Evolutionary conservation across 2,888 invertebrate genomes (phyloP), one percentile per base, ranked within the genome.

Genomic region (Gymnosoma rotundatum): DNA sequence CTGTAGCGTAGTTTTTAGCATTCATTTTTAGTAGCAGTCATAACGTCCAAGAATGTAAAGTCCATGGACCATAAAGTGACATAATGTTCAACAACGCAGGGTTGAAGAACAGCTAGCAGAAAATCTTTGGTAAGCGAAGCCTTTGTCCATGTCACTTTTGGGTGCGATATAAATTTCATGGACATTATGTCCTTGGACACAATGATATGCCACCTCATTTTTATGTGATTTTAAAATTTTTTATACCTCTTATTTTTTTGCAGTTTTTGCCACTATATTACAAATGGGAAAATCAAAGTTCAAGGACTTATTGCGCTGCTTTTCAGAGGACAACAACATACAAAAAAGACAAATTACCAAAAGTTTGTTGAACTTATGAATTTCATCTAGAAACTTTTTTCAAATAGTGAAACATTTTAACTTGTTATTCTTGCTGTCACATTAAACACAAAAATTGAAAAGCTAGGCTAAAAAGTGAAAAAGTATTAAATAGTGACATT

Each of bases 321-420:
- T 32, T 38, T 63, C 18, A 50, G 56, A 81, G 73, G 52, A 76
- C 78, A 84, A 79, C 74, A 82, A 38, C n/a, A 86, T n/a, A 6
- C 8, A 48, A 42, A 67, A 21, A 76, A 38, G 58, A 80, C 58
- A 64, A 73, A n/a, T 72, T 38, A 64, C 20, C 69, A 61, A 69
- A 69, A 69, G 50, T 60, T 20, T 25, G 64, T 52, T 60, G 42
- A 79, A 58, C 72, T 79, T 79, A 70, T 64, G 70, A 75, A 69
- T 60, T 75, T 61, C 21, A 70, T 48, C 58, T 74, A 52, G 66
- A 69, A 64, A 72, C 4, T 74, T 61, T 0, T 64, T 58, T 7
- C 38, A 63, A 70, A 75, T 58, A 64, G 67, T 38, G 45, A 67
- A 80, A 25, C 69, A 63, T 14, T 73, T 61, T 70, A 54, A 54